Conservation (phyloP, 1,140 invertebrate species). For the Plodia interpunctella region DNA sequence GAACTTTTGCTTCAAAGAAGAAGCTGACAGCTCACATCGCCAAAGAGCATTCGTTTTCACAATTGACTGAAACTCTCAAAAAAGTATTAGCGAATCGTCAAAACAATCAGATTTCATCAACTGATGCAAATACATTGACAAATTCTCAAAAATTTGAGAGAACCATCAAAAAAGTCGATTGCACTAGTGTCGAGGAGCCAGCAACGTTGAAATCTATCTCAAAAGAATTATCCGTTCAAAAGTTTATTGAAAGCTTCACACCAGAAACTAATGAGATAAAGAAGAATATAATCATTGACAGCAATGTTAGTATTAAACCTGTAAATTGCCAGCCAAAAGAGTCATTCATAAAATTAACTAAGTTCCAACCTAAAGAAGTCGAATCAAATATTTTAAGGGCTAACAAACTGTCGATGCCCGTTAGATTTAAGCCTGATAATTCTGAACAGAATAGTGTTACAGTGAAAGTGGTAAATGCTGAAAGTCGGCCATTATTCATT, state of each 20-base stretch:
- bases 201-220: slow-evolving; percentile 33
- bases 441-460: slow-evolving; percentile 24
- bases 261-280: slow-evolving; percentile 36
- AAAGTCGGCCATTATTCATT: not conserved
- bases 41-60: slow-evolving; percentile 46
- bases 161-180: slow-evolving; percentile 43
- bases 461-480: slow-evolving; percentile 35
- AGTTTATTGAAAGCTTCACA: slow-evolving; percentile 56
- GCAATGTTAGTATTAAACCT: slow-evolving; percentile 32
- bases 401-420: slow-evolving; percentile 34
- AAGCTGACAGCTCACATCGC: slow-evolving; percentile 42
- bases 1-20: slow-evolving; percentile 36
- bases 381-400: not conserved
- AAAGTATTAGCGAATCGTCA: slow-evolving; percentile 48
- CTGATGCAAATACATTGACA: not conserved
- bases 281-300: slow-evolving; percentile 23
- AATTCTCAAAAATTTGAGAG: slow-evolving; percentile 28
- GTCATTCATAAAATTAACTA: slow-evolving; percentile 44
- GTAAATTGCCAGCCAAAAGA: slow-evolving; percentile 12
- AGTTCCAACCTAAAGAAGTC: slow-evolving; percentile 20
- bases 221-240: slow-evolving; percentile 46
- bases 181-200: slow-evolving; percentile 1
- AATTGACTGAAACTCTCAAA: slow-evolving; percentile 56
- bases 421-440: slow-evolving; percentile 30
- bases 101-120: not conserved